Evolutionary conservation across 2,113 vertebrate species (phyloP).

Genomic region (Pteropus alecto): DNA sequence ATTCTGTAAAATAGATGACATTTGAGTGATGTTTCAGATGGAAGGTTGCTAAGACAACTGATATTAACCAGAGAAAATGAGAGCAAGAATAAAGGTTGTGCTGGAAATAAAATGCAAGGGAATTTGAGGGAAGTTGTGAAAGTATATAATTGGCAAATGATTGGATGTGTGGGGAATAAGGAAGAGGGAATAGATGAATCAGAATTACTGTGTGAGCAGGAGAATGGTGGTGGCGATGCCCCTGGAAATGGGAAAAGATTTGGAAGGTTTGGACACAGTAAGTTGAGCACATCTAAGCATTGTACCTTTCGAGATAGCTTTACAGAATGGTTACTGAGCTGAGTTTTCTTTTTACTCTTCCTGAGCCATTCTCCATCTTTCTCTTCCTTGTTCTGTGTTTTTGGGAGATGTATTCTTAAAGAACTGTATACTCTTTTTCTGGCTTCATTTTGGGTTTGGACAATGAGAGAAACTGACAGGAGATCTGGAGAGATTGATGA

Average conservation of each 20-base stretch:
- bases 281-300: neutral
- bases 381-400: neutral
- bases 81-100: neutral
- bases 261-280: neutral
- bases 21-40: neutral
- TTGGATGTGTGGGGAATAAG: neutral
- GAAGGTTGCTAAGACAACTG: neutral
- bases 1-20: neutral
- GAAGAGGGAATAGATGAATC: neutral
- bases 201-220: neutral
- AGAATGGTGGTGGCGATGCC: neutral
- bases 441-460: neutral
- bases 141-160: neutral
- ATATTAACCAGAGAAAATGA: neutral
- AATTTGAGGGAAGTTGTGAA: constrained; percentile 12
- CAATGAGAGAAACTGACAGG: neutral
- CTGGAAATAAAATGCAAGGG: constrained; percentile 8
- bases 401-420: neutral
- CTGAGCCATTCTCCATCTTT: neutral
- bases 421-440: neutral
- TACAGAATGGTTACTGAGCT: neutral
- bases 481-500: neutral
- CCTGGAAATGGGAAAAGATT: neutral
- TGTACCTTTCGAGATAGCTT: neutral
- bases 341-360: neutral